Evolutionary conservation across 2,797 vertebrate genomes (phyloP).

Genomic region (Argyrosomus regius): DNA sequence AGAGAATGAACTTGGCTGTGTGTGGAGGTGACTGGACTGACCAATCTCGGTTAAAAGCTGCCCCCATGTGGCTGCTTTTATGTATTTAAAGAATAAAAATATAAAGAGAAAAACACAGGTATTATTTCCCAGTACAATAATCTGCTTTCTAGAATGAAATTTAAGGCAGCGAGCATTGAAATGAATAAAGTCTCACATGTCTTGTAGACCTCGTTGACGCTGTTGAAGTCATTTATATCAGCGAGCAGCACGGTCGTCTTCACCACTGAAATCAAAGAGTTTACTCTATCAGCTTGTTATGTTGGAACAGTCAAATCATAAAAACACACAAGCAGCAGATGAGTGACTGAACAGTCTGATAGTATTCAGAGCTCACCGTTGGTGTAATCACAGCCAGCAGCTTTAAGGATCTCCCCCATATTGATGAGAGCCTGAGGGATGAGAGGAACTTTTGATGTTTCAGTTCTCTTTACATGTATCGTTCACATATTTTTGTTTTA

Average conservation of each 20-base stretch:
- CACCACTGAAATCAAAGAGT: constrained; percentile 88
- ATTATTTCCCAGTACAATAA: neutral
- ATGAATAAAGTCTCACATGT: constrained; percentile 88
- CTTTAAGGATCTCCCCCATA: constrained; percentile 95
- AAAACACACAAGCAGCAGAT: neutral
- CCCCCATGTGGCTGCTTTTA: constrained; percentile 51
- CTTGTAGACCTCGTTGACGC: constrained; percentile 94
- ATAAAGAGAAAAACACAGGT: neutral
- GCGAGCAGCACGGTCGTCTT: constrained; percentile 95
- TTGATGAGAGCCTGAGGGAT: constrained; percentile 90
- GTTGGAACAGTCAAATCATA: neutral
- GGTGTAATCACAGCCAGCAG: constrained; percentile 89
- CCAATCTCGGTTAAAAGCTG: constrained; percentile 13
- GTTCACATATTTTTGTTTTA: neutral
- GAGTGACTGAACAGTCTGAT: neutral
- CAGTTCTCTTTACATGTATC: neutral
- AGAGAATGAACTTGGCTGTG: no score
- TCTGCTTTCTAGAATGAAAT: neutral
- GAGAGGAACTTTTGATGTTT: neutral
- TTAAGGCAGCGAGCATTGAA: neutral
- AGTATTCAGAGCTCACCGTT: constrained; percentile 87
- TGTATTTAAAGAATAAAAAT: neutral
- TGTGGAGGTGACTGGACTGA: neutral
- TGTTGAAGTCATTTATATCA: constrained; percentile 94
- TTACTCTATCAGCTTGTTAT: neutral